Evolutionary conservation across 2,797 vertebrate species (phyloP).

Genomic region (Gastrophryne carolinensis): DNA sequence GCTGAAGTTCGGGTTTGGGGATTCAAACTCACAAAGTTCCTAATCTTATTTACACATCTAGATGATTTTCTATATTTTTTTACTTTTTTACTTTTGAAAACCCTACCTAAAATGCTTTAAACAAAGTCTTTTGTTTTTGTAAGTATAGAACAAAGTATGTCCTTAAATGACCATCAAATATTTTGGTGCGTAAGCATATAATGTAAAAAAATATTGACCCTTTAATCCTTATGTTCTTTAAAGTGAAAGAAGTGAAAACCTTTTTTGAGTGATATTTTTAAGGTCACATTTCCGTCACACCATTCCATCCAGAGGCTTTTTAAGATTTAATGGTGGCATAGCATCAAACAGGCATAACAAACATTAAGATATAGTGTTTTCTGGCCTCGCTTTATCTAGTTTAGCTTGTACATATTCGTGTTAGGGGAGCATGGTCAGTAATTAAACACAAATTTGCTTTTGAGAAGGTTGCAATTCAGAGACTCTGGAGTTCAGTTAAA

Average conservation of each 20-base stretch:
- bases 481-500: neutral
- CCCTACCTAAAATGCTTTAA: no score
- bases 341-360: neutral
- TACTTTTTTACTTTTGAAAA: no score
- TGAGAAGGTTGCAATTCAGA: neutral
- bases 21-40: no score
- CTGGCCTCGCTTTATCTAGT: neutral
- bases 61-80: no score
- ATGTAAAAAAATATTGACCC: no score
- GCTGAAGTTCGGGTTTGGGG: no score
- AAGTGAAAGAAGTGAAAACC: no score
- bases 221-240: no score
- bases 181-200: neutral
- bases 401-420: neutral
- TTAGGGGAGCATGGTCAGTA: neutral
- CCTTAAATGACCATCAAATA: neutral
- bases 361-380: neutral
- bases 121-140: neutral
- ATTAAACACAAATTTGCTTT: slow-evolving; percentile 16
- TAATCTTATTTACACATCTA: no score
- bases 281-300: neutral
- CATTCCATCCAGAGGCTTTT: neutral
- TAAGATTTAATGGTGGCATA: neutral
- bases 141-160: neutral
- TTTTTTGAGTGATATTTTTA: neutral